Conservation (phyloP, 2,113 vertebrate genomes). For the Ctenodactylus gundi region DNA sequence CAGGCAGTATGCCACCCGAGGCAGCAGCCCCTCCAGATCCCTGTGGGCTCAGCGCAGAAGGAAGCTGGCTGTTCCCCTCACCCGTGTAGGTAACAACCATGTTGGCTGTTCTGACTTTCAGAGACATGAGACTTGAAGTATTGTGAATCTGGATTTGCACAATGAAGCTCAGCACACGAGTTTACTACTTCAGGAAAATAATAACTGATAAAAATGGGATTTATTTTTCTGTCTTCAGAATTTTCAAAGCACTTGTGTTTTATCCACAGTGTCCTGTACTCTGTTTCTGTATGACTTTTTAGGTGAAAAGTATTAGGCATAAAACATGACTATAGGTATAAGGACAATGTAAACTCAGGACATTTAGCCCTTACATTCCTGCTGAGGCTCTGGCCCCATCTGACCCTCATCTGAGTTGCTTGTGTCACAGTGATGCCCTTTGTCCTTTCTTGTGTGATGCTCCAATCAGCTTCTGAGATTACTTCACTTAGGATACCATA, state of each 20-base stretch:
- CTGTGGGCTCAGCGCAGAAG: neutral
- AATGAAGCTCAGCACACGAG: neutral
- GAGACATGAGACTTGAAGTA: neutral
- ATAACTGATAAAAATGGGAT: neutral
- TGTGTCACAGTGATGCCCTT: neutral
- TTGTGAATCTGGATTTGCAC: neutral
- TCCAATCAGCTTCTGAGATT: neutral
- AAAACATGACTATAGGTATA: neutral
- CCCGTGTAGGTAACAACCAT: neutral
- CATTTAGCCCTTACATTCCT: neutral
- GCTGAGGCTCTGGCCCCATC: neutral
- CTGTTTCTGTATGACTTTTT: neutral
- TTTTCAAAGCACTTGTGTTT: neutral
- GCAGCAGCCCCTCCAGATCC: neutral
- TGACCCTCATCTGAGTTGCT: neutral
- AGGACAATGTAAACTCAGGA: neutral
- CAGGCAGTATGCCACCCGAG: neutral
- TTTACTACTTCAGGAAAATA: neutral
- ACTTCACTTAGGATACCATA: neutral
- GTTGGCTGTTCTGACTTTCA: neutral
- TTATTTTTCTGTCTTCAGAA: neutral
- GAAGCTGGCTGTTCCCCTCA: neutral
- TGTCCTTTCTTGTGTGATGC: neutral
- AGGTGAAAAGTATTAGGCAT: neutral
- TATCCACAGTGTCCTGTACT: neutral